Percentiles rank a stretch among this genome's conserved stretches.
These are phyloP conservation scores for Mastomys coucha DNA, from an alignment of 2,113 vertebrate genomes.

Conservation along the genomic window DNA sequence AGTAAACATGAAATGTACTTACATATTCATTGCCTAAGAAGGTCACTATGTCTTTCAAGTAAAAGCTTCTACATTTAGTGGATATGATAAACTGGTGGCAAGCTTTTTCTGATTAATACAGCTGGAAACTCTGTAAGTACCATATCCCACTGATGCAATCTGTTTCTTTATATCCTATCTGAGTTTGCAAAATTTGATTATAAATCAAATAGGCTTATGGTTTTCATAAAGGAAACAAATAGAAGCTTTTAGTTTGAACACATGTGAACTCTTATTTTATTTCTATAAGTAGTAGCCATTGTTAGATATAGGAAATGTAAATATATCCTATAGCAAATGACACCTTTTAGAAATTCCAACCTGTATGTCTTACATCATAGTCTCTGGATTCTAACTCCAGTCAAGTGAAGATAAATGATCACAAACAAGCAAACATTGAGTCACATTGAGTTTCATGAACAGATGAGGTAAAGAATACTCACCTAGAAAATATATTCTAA, in stretches of 20 bases:
- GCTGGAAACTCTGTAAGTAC: not conserved
- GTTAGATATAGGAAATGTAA: not conserved
- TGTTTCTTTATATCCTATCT: not conserved
- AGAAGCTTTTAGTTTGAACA: not conserved
- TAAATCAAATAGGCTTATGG: constrained; percentile 9
- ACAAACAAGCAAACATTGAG: no score
- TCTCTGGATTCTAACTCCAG: no score
- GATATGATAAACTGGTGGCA: not conserved
- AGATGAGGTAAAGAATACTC: not conserved
- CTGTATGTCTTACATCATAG: no score
- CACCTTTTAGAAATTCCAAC: not conserved
- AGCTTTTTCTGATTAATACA: not conserved
- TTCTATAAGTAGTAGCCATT: not conserved
- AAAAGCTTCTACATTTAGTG: not conserved
- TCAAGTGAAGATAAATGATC: no score
- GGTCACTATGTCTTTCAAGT: not conserved
- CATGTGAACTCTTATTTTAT: not conserved
- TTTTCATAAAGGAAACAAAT: not conserved
- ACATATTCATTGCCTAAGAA: not conserved
- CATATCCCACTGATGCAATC: not conserved
- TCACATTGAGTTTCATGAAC: not conserved
- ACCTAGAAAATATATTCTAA: not conserved
- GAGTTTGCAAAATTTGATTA: not conserved
- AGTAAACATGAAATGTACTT: not conserved
- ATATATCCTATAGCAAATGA: not conserved